Evolutionary conservation across 2,113 vertebrate species (phyloP).

Genomic region (Phrynocephalus versicolor): DNA sequence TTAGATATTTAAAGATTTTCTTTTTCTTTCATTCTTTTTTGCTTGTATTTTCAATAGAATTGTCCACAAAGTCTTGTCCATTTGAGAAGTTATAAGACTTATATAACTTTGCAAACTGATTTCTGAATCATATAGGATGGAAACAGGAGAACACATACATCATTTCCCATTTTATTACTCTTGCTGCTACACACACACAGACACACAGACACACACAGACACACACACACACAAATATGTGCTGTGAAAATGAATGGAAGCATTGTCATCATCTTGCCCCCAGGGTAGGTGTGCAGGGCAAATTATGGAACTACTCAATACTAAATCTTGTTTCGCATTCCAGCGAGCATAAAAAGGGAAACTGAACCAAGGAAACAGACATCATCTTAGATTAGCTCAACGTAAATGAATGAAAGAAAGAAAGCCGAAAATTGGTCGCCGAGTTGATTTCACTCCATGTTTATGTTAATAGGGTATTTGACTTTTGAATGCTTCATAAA

Average conservation of each 20-base stretch:
- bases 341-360: conserved; percentile 60
- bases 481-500: conserved; percentile 90
- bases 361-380: conserved; percentile 64
- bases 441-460: conserved; percentile 82
- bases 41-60: conserved; percentile 4
- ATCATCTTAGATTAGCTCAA: conserved; percentile 72
- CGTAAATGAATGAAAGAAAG: conserved; percentile 73
- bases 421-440: conserved; percentile 77
- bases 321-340: conserved; percentile 68
- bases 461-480: conserved; percentile 88
- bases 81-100: conserved; percentile 21
- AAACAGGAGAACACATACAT: conserved; percentile 8
- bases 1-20: not conserved
- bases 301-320: conserved; percentile 31
- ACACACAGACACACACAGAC: not conserved
- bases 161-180: conserved; percentile 1
- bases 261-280: conserved; percentile 35
- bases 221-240: not conserved
- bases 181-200: not conserved
- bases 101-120: conserved; percentile 52
- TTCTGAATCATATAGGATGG: conserved; percentile 26
- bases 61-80: conserved; percentile 13
- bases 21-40: conserved; percentile 5
- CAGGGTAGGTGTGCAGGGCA: conserved; percentile 41
- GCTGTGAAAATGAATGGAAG: conserved; percentile 7